These are phyloP conservation scores for Harpalus rubripes DNA, from an alignment of 2,888 invertebrate genomes.

Conservation along the genomic window DNA sequence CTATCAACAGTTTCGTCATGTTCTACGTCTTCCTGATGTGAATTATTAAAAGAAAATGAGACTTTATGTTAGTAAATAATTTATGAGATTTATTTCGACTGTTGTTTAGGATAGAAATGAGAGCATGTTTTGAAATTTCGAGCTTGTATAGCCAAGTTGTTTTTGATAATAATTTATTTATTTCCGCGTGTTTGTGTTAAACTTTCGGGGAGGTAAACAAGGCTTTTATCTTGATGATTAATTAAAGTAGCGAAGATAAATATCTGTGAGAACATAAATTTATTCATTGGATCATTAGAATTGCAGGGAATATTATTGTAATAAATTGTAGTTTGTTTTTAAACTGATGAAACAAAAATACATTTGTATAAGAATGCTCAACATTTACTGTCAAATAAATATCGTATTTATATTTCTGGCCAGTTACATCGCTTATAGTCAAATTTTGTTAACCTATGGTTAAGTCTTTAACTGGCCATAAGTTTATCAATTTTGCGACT, in stretches of 20 bases:
- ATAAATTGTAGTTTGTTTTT: neutral
- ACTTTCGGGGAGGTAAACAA: neutral
- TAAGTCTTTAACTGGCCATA: too few species aligned
- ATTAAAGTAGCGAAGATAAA: neutral
- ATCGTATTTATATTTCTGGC: too few species aligned
- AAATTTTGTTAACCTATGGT: too few species aligned
- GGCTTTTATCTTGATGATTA: neutral
- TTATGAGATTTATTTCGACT: neutral
- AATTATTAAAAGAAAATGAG: slow-evolving; percentile 1
- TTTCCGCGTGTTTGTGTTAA: neutral
- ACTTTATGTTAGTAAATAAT: neutral
- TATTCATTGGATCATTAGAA: neutral
- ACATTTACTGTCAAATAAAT: too few species aligned
- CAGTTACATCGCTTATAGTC: too few species aligned
- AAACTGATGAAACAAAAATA: neutral
- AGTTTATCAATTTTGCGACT: too few species aligned
- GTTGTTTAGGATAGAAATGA: neutral
- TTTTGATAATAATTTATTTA: neutral
- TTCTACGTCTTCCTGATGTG: neutral
- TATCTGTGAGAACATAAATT: neutral
- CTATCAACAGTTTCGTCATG: neutral
- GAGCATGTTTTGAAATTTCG: neutral
- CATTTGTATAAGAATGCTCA: too few species aligned
- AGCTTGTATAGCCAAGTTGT: neutral
- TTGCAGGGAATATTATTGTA: neutral